A percentile compares a stretch with the other conserved stretches of the same genome.
Evolutionary conservation across 2,797 vertebrate genomes (phyloP).

Genomic region (Sphenopsis melanotis): DNA sequence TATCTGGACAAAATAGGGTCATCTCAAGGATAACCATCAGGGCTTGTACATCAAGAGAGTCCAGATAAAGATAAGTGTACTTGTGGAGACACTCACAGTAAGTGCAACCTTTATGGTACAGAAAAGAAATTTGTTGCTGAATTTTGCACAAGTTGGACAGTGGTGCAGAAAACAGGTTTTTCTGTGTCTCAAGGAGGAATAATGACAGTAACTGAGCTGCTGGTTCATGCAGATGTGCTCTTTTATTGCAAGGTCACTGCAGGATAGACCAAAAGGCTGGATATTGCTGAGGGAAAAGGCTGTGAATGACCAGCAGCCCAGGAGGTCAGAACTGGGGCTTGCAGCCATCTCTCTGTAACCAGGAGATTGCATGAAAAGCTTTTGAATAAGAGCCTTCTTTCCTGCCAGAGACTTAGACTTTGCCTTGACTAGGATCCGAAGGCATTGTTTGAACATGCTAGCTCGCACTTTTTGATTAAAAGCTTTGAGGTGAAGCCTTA

Average conservation of each 20-base stretch:
- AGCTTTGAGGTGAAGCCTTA: constrained; percentile 16
- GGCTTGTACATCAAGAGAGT: neutral
- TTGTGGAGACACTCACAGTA: neutral
- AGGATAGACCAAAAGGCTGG: neutral
- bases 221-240: neutral
- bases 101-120: neutral
- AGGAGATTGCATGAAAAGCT: neutral
- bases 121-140: neutral
- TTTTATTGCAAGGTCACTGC: neutral
- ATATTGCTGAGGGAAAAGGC: neutral
- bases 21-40: neutral
- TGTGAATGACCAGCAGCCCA: neutral
- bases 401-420: neutral
- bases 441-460: constrained; percentile 39
- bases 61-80: neutral
- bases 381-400: neutral
- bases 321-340: neutral
- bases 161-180: neutral
- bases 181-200: neutral
- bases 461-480: constrained; percentile 59
- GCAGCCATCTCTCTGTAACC: neutral
- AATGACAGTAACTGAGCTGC: neutral
- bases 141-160: neutral
- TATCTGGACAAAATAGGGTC: neutral
- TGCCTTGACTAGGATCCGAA: neutral